These are phyloP conservation scores for Callospermophilus lateralis DNA, from an alignment of 2,113 vertebrate genomes.

Conservation along the genomic window DNA sequence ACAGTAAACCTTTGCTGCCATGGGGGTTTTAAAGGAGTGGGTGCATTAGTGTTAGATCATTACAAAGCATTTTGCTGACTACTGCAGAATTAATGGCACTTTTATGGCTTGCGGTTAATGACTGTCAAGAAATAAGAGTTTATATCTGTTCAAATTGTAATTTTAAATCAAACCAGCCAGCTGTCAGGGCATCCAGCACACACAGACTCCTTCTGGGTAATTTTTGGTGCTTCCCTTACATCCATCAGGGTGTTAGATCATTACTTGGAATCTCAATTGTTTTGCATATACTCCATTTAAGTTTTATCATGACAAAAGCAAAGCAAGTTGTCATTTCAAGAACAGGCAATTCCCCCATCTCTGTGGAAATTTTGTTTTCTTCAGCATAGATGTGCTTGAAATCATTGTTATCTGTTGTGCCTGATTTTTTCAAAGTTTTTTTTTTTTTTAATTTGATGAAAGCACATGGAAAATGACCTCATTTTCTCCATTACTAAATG, in stretches of 20 bases:
- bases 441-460: background rate
- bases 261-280: conserved; percentile 50
- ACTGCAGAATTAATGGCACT: conserved; percentile 81
- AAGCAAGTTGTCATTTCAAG: conserved; percentile 12
- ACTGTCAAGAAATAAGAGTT: conserved; percentile 81
- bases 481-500: background rate
- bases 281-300: background rate
- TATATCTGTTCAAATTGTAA: conserved; percentile 81
- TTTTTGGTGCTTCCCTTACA: background rate
- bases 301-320: conserved; percentile 18
- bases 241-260: conserved; percentile 52
- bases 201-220: conserved; percentile 32
- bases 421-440: background rate
- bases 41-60: conserved; percentile 82
- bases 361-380: background rate
- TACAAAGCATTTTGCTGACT: conserved; percentile 86
- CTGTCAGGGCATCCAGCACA: conserved; percentile 62
- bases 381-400: background rate
- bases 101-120: conserved; percentile 82
- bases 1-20: conserved; percentile 82
- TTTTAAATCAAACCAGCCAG: conserved; percentile 85
- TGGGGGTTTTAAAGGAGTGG: conserved; percentile 75
- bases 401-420: background rate
- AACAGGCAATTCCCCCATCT: background rate
- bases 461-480: background rate